phyloP scores from a whole-genome alignment of 2,113 vertebrate species.

The Charina bottae region DNA sequence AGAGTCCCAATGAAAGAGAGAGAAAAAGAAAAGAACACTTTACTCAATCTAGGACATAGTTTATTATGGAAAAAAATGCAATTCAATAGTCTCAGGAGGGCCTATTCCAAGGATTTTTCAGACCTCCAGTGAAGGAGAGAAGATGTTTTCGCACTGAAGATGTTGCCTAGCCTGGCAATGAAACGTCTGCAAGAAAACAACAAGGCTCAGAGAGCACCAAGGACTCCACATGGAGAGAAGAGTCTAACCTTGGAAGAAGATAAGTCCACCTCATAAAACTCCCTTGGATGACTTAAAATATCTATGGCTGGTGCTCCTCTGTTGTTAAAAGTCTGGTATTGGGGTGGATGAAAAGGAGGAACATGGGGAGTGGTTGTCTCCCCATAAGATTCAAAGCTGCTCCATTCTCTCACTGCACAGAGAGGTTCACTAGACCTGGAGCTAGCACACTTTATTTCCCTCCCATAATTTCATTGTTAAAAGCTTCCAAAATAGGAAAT shows the following conservation, averaged over 20 bases:
- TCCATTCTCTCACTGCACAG: background rate
- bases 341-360: background rate
- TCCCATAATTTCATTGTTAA: background rate
- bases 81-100: background rate
- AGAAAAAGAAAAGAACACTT: background rate
- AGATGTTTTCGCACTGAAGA: too few relatives aligned
- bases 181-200: too few relatives aligned
- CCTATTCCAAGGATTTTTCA: background rate
- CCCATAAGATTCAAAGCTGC: background rate
- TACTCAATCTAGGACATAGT: background rate
- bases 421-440: background rate
- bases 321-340: background rate
- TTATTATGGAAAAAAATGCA: background rate
- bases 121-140: background rate
- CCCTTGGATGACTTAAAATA: background rate
- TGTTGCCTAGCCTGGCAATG: too few relatives aligned
- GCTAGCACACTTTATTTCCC: background rate
- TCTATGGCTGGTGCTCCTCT: background rate
- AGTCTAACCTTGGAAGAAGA: background rate
- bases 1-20: background rate
- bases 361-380: background rate
- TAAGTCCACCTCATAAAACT: background rate
- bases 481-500: background rate
- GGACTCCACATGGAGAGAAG: background rate
- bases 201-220: too few relatives aligned